phyloP scores from a whole-genome alignment of 2,888 invertebrate genomes.

The Catocala sponsa region DNA sequence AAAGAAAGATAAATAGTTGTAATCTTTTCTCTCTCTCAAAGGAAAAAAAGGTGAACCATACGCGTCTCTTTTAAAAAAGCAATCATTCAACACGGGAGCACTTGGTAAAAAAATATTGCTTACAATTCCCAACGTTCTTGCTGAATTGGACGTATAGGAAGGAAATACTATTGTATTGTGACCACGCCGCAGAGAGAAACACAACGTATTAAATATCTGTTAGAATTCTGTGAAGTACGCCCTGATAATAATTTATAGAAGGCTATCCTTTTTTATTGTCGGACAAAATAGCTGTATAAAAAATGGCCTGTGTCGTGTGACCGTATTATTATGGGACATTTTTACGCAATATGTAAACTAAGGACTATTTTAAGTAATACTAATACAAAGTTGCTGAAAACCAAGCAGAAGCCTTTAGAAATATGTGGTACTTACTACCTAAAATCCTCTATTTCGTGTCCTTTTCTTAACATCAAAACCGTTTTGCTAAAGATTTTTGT shows the following conservation, averaged over 20 bases:
- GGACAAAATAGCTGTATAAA: too few species aligned
- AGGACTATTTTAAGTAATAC: not conserved
- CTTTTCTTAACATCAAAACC: too few species aligned
- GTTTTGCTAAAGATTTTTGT: too few species aligned
- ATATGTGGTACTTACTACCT: too few species aligned
- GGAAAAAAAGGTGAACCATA: constrained; percentile 23
- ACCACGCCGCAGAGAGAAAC: constrained; percentile 18
- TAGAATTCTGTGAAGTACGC: too few species aligned
- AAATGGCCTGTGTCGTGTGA: too few species aligned
- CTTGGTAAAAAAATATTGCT: constrained; percentile 56
- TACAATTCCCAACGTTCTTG: constrained; percentile 40
- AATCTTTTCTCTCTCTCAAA: constrained; percentile 24
- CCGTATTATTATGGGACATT: too few species aligned
- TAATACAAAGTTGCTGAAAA: too few species aligned
- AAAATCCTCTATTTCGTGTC: too few species aligned
- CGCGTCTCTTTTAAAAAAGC: constrained; percentile 48
- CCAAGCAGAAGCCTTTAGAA: too few species aligned
- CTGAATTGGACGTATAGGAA: constrained; percentile 47
- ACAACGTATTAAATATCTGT: not conserved
- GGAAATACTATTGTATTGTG: constrained; percentile 38
- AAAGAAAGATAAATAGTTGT: constrained; percentile 18
- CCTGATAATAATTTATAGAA: too few species aligned
- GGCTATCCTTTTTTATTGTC: too few species aligned
- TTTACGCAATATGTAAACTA: not conserved
- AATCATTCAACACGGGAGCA: constrained; percentile 47